These are phyloP conservation scores for Megaceryle maxima DNA, from an alignment of 2,113 vertebrate species.

Conservation along the genomic window DNA sequence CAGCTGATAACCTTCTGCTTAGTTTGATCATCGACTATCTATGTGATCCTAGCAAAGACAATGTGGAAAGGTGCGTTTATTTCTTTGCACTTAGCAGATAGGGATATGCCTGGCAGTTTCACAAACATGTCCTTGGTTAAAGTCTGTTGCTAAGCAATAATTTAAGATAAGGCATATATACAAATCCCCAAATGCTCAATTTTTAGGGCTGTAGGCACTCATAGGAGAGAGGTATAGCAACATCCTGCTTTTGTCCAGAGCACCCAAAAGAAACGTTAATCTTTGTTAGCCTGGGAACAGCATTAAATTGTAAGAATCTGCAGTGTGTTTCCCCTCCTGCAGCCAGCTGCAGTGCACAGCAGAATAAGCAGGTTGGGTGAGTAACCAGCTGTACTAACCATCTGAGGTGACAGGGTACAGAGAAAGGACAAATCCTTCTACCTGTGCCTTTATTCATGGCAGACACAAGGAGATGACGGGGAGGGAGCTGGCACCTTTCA, in stretches of 20 bases:
- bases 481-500: not conserved
- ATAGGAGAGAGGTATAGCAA: not conserved
- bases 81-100: slow-evolving; percentile 4
- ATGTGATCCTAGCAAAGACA: not conserved
- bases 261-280: not conserved
- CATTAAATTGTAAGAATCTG: not conserved
- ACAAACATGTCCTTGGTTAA: slow-evolving; percentile 34
- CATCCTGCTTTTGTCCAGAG: not conserved
- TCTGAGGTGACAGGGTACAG: not conserved
- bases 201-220: not conserved
- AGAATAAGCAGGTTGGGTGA: not conserved
- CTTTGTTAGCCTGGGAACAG: not conserved
- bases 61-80: slow-evolving; percentile 30
- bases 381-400: not conserved
- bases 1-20: not conserved
- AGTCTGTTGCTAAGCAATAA: slow-evolving; percentile 56
- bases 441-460: not conserved
- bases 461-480: not conserved
- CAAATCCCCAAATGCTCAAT: not conserved
- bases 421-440: not conserved
- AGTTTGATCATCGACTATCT: not conserved
- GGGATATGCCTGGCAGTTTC: not conserved
- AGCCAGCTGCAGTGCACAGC: not conserved
- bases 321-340: not conserved
- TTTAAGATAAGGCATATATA: slow-evolving; percentile 9